Evolutionary conservation across 1,140 invertebrate species (phyloP).

Genomic region (Acromyrmex echinatior): DNA sequence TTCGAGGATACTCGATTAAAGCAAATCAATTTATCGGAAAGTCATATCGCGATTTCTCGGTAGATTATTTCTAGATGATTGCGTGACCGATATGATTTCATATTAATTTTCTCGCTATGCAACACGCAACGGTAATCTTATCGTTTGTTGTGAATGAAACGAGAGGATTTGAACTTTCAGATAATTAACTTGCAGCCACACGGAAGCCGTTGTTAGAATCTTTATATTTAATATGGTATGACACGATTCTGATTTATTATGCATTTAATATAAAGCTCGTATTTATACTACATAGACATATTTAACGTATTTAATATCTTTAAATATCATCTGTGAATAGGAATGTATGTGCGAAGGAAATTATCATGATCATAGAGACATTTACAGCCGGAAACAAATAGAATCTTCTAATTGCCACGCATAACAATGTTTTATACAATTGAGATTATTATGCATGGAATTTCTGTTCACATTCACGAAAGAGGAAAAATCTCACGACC

Average conservation of each 20-base stretch:
- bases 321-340: not conserved
- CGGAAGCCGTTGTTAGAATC: not conserved
- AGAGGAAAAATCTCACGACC: constrained; percentile 41
- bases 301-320: not conserved
- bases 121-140: not conserved
- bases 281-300: not conserved
- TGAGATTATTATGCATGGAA: not conserved
- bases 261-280: not conserved
- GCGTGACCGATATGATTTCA: constrained; percentile 5
- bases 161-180: not conserved
- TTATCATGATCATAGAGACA: not conserved
- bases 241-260: not conserved
- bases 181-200: not conserved
- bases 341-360: not conserved
- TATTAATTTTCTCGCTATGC: not conserved
- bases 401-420: not conserved
- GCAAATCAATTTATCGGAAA: constrained; percentile 40
- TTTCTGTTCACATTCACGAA: not conserved
- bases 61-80: constrained; percentile 30
- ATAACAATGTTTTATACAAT: not conserved
- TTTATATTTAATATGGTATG: not conserved
- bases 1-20: constrained; percentile 19
- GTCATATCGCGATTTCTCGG: not conserved
- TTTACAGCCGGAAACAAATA: constrained; percentile 7
- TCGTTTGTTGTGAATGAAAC: not conserved